Conservation (phyloP, 2,113 vertebrate genomes). For the Silurus meridionalis region DNA sequence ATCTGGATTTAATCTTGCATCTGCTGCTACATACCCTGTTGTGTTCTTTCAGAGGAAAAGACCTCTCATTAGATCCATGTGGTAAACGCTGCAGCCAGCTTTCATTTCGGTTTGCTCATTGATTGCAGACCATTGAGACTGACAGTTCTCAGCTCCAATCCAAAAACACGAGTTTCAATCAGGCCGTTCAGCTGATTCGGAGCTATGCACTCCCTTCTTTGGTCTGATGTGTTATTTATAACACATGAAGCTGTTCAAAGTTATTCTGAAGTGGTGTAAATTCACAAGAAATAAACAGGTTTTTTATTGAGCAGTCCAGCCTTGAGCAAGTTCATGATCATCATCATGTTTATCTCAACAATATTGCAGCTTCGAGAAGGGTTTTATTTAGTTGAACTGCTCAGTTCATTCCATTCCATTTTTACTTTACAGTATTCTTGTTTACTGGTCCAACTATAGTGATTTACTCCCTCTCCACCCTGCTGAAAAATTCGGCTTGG, state of each 20-base stretch:
- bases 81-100: slow-evolving; percentile 38
- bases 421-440: slow-evolving; percentile 58
- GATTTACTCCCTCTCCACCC: slow-evolving; percentile 1
- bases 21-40: slow-evolving; percentile 22
- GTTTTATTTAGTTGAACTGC: not conserved
- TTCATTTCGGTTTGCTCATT: slow-evolving; percentile 37
- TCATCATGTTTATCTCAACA: not conserved
- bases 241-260: not conserved
- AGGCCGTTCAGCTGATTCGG: slow-evolving; percentile 1
- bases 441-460: slow-evolving; percentile 22
- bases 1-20: slow-evolving; percentile 44
- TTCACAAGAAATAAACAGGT: not conserved
- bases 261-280: not conserved
- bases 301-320: not conserved
- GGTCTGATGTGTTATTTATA: slow-evolving; percentile 1
- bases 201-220: not conserved
- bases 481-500: slow-evolving; percentile 6
- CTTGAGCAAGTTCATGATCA: slow-evolving; percentile 9
- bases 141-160: slow-evolving; percentile 40
- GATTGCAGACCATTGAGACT: slow-evolving; percentile 46
- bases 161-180: slow-evolving; percentile 28
- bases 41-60: slow-evolving; percentile 35
- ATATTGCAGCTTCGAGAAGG: not conserved
- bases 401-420: slow-evolving; percentile 49
- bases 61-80: slow-evolving; percentile 39